Percentiles rank a stretch among this genome's conserved stretches.
Evolutionary conservation across 2,113 vertebrate genomes (phyloP).

Genomic region (Indri indri): DNA sequence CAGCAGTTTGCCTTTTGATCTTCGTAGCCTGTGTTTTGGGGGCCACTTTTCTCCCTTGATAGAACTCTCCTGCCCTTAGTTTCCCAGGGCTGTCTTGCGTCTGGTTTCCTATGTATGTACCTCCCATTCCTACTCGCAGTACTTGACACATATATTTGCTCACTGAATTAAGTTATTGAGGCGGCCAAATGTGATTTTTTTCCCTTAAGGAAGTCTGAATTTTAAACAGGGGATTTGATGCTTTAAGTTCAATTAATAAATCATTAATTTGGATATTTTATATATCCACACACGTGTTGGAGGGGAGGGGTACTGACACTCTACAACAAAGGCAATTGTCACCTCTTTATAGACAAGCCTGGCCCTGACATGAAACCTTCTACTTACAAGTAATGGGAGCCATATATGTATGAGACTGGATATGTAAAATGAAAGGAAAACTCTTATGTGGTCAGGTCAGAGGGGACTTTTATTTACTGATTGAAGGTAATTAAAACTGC

Average conservation of each 20-base stretch:
- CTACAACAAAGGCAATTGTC: background rate
- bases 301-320: background rate
- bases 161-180: background rate
- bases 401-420: background rate
- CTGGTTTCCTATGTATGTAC: background rate
- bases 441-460: conserved; percentile 4
- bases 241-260: background rate
- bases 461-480: conserved; percentile 10
- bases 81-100: background rate
- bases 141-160: background rate
- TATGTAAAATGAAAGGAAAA: conserved; percentile 25
- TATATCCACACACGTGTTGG: background rate
- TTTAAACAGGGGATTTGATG: background rate
- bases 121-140: background rate
- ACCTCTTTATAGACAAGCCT: background rate
- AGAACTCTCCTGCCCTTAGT: background rate
- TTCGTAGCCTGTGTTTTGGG: background rate
- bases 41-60: background rate
- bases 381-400: background rate
- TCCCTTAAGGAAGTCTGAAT: background rate
- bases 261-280: background rate
- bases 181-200: background rate
- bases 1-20: background rate
- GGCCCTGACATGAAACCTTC: background rate
- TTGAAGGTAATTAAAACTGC: conserved; percentile 55